Evolutionary conservation across 2,888 invertebrate species (phyloP).

Genomic region (Polydesmus complanatus): DNA sequence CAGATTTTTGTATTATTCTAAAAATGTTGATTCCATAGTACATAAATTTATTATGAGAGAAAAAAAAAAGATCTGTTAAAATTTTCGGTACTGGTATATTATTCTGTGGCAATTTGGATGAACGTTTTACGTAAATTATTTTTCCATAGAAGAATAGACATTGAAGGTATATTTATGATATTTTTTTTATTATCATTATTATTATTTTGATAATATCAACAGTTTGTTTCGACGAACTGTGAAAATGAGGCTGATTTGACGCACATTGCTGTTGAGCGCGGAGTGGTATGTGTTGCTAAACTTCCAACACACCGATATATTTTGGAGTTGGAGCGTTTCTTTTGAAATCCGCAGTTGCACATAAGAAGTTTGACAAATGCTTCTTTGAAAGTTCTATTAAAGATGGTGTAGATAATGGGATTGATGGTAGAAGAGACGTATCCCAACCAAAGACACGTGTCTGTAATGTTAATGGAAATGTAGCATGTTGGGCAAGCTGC

Average conservation of each 20-base stretch:
- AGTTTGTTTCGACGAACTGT: not conserved
- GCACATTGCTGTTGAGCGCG: not conserved
- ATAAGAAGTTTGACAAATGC: constrained; percentile 74
- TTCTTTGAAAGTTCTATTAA: constrained; percentile 83
- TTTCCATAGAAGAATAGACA: too few species aligned
- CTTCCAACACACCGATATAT: not conserved
- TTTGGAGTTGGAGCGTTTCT: not conserved
- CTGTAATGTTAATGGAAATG: constrained; percentile 57
- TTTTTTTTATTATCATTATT: too few species aligned
- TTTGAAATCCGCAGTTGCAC: constrained; percentile 37
- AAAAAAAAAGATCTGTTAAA: too few species aligned
- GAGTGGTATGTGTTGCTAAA: not conserved
- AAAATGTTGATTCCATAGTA: too few species aligned
- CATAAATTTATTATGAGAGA: too few species aligned
- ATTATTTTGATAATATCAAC: too few species aligned
- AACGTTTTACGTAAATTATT: too few species aligned
- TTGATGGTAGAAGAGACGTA: constrained; percentile 90
- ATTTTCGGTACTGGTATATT: too few species aligned
- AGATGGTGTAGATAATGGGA: constrained; percentile 90
- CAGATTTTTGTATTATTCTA: too few species aligned
- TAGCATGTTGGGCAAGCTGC: constrained; percentile 66
- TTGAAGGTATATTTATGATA: too few species aligned
- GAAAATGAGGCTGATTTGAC: not conserved
- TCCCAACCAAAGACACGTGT: constrained; percentile 81
- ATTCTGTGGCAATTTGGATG: too few species aligned